Evolutionary conservation across 2,888 invertebrate genomes (phyloP).

Genomic region (Chymomyza procnemis): DNA sequence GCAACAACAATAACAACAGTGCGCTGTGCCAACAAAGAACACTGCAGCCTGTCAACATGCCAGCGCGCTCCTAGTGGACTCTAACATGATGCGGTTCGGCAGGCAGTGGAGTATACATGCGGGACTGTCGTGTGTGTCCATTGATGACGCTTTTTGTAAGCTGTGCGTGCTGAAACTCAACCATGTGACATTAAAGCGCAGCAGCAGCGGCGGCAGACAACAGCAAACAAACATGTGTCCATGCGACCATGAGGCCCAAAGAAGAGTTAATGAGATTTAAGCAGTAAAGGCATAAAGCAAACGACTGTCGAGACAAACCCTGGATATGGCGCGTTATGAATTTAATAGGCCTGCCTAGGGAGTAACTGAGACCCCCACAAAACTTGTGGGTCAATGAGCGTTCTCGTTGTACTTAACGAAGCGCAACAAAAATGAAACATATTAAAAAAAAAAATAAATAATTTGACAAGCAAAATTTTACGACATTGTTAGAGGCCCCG

Average conservation of each 20-base stretch:
- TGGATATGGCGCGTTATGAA: conserved; percentile 56
- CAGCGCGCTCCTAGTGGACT: background rate
- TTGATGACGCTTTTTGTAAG: conserved; percentile 27
- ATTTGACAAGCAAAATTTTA: conserved; percentile 25
- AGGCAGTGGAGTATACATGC: background rate
- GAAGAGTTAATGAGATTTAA: conserved; percentile 50
- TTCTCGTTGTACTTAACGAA: background rate
- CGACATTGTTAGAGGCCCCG: conserved; percentile 27
- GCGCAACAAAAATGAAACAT: background rate
- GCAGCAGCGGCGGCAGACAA: conserved; percentile 9
- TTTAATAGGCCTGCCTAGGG: conserved; percentile 31
- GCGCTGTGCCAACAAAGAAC: background rate
- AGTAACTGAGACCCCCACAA: conserved; percentile 21
- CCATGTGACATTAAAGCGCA: conserved; percentile 40
- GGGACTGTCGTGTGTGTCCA: background rate
- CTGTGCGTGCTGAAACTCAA: conserved; percentile 25
- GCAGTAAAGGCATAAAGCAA: conserved; percentile 1
- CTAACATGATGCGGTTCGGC: background rate
- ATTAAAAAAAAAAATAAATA: background rate
- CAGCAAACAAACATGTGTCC: background rate
- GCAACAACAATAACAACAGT: background rate
- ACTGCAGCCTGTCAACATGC: background rate
- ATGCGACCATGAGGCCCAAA: conserved; percentile 15
- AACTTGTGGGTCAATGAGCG: background rate
- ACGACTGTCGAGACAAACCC: conserved; percentile 8